These are phyloP conservation scores for Brachypodius melanocephalos DNA, from an alignment of 2,113 vertebrate species.

Conservation along the genomic window DNA sequence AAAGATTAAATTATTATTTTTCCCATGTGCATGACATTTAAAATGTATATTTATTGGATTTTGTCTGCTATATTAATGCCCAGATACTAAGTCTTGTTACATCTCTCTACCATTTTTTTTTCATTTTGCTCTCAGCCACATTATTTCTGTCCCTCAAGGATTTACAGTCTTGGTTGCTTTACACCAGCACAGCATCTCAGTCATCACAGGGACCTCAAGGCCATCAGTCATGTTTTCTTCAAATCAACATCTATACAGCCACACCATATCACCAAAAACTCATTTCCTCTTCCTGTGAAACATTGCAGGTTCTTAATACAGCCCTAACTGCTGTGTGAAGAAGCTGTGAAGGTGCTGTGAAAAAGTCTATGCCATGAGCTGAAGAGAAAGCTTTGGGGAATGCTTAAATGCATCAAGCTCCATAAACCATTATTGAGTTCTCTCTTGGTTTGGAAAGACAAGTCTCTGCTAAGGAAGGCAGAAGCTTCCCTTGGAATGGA, in stretches of 20 bases:
- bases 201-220: background rate
- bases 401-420: background rate
- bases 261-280: background rate
- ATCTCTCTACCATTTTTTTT: background rate
- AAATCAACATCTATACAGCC: background rate
- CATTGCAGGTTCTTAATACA: background rate
- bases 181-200: background rate
- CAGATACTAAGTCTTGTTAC: background rate
- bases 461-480: background rate
- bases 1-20: slow-evolving; percentile 13
- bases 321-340: background rate
- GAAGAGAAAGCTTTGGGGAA: background rate
- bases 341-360: background rate
- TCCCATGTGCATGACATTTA: background rate
- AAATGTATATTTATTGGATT: background rate
- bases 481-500: background rate
- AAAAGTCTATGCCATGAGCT: background rate
- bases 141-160: background rate
- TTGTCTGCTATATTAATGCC: background rate
- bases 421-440: background rate
- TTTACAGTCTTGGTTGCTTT: background rate
- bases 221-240: background rate
- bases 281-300: background rate
- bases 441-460: background rate
- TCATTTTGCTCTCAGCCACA: background rate